A percentile compares a stretch with the other conserved stretches of the same genome.
Conservation (phyloP, 1,140 invertebrate species). For the Platorchestia sp. region DNA sequence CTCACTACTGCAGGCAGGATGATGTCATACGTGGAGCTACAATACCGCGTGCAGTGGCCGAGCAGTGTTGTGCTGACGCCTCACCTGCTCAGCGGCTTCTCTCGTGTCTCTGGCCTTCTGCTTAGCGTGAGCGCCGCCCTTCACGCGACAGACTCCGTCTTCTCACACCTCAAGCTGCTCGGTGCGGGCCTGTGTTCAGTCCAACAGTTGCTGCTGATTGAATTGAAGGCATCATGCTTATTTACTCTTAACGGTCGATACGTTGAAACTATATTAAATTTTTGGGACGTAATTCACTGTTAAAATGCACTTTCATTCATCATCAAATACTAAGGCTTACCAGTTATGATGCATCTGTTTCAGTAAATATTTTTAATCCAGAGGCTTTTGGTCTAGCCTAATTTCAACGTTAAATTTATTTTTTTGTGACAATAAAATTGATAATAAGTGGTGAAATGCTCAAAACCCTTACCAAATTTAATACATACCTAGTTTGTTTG, state of each 20-base stretch:
- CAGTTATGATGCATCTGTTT: background rate
- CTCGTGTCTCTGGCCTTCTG: background rate
- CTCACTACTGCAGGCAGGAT: background rate
- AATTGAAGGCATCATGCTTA: too few species aligned
- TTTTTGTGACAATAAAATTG: background rate
- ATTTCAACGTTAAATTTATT: background rate
- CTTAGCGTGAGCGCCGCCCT: conserved; percentile 8
- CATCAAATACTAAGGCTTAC: background rate
- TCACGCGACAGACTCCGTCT: background rate
- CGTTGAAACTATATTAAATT: background rate
- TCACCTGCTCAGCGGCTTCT: background rate
- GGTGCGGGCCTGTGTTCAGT: background rate
- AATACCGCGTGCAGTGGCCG: conserved; percentile 27
- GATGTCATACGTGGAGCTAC: background rate
- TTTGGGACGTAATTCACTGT: background rate
- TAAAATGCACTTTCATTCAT: background rate
- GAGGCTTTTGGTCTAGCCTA: background rate
- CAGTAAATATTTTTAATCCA: background rate
- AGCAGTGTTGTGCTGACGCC: background rate
- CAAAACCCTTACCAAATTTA: background rate
- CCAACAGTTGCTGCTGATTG: background rate
- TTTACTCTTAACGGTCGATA: too few species aligned
- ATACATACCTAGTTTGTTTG: background rate
- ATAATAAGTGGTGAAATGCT: background rate
- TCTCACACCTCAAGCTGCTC: conserved; percentile 21